Evolutionary conservation across 2,113 vertebrate genomes (phyloP), one percentile per base, ranked within the genome.

Genomic region (Limnothrissa miodon): DNA sequence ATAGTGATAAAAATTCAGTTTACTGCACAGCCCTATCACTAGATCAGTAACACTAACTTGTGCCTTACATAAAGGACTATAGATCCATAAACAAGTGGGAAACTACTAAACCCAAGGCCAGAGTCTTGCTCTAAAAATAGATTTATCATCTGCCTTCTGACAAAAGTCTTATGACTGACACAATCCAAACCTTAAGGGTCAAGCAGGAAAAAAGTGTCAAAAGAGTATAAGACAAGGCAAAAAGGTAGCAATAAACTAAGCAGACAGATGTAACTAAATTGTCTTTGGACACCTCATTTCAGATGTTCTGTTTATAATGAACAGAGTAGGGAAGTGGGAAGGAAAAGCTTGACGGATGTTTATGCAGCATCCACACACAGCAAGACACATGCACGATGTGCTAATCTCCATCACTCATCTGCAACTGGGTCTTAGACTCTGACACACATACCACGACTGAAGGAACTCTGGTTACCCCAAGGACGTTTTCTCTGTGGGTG

Each of bases 241-340:
- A 7, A 23, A 56, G 51, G 19, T 7, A 23, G 51, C 19, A 56
- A 4, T 56, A 23, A 56, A 5, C 51, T 19, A 56, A 56, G 5
- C 4, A 23, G 4, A 56, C 51, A 56, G 46, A 13, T 56, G 4
- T 23, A 56, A 56, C 19, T 21, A 21, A 23, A 56, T 56, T 48
- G 11, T 48, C 46, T 48, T 13, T 10, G 46, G 46, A 48, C 11
- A 48, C 46, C 46, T 17, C 46, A 56, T 23, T 56, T 56, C 3
- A 53, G 23, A 25, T 25, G 33, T 25, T 70, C 82, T 78, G 70
- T 56, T 82, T 78, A 82, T 45, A 1, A 82, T 44, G 39, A 82
- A 48, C 21, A 62, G 53, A 62, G 19, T n/a, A 29, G 19, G 29
- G 10, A 81, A 25, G 42, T 4, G 59, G 36, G n/a, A 36, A 1